Percentiles rank a stretch among this genome's conserved stretches.
phyloP scores from a whole-genome alignment of 2,113 vertebrate genomes.

The Aythya baeri region DNA sequence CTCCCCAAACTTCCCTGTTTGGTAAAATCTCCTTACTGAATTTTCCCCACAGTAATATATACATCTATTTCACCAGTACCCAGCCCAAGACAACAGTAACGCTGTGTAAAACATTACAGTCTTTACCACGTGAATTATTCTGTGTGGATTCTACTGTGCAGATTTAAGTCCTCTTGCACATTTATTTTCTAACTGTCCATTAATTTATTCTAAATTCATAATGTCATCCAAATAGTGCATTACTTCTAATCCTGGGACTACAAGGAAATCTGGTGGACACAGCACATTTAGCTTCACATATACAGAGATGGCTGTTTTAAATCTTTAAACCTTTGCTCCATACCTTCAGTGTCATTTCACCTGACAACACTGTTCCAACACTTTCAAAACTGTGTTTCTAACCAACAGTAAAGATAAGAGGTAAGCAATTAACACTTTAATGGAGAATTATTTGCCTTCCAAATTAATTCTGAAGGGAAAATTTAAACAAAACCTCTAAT shows the following conservation, averaged over 20 bases:
- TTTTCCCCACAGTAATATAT: background rate
- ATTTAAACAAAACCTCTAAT: background rate
- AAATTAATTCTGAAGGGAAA: background rate
- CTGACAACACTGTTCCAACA: background rate
- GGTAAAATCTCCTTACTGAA: accelerated
- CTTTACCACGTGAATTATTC: background rate
- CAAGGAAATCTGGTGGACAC: too few species aligned
- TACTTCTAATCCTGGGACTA: background rate
- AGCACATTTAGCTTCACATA: background rate
- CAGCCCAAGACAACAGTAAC: background rate
- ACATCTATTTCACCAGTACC: background rate
- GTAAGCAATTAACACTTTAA: background rate
- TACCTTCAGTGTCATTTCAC: background rate
- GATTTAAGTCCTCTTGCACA: background rate
- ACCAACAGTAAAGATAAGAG: background rate
- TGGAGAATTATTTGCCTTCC: background rate
- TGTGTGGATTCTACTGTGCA: background rate
- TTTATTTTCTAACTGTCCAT: background rate
- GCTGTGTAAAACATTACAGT: background rate
- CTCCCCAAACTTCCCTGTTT: background rate
- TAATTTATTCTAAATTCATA: background rate
- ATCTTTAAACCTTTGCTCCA: background rate
- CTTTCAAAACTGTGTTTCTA: background rate
- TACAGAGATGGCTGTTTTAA: background rate
- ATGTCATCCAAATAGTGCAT: background rate